A percentile compares a stretch with the other conserved stretches of the same genome.
Evolutionary conservation across 2,888 invertebrate species (phyloP).

Genomic region (Agonum fuliginosum): DNA sequence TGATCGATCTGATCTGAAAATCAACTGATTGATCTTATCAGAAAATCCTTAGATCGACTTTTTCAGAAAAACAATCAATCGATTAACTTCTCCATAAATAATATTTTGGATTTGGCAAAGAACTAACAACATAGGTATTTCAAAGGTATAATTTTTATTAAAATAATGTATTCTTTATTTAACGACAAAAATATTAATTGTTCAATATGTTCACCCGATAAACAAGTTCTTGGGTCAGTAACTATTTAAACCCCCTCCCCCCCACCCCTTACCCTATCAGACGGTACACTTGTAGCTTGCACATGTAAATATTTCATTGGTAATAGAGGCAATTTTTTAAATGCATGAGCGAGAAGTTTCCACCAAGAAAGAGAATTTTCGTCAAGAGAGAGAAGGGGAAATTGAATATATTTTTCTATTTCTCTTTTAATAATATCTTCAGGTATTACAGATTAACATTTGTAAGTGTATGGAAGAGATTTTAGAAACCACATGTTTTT

Average conservation of each 20-base stretch:
- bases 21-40: too few species aligned
- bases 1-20: too few species aligned
- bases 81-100: too few species aligned
- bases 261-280: neutral
- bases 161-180: neutral
- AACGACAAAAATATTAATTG: slow-evolving; percentile 6
- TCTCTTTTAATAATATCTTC: neutral
- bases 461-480: neutral
- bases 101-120: too few species aligned
- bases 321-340: neutral
- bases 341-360: neutral
- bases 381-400: neutral
- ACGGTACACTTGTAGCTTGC: slow-evolving; percentile 14
- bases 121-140: too few species aligned
- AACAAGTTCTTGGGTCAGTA: neutral
- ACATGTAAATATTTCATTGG: slow-evolving; percentile 1
- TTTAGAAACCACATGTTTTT: neutral
- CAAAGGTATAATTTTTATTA: too few species aligned
- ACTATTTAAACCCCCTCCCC: neutral
- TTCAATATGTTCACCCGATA: neutral
- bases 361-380: neutral
- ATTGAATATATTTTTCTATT: slow-evolving; percentile 1
- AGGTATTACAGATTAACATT: neutral
- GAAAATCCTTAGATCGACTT: too few species aligned
- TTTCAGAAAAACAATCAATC: too few species aligned